Conservation (phyloP, 2,113 vertebrate species). For the Morone saxatilis region DNA sequence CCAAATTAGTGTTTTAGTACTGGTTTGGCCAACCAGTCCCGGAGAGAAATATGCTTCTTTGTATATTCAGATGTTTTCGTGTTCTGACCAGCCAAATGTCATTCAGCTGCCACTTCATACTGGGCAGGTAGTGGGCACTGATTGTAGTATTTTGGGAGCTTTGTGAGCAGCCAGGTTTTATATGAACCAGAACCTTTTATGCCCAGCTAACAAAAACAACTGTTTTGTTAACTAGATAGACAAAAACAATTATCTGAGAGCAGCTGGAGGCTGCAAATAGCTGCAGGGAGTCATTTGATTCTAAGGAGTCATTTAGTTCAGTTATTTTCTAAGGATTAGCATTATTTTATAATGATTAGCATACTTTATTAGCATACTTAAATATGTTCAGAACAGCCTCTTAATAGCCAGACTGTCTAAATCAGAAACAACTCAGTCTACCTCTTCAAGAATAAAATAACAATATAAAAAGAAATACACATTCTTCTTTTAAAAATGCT, state of each 20-base stretch:
- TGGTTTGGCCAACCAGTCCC: not conserved
- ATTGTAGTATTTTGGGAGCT: not conserved
- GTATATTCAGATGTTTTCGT: not conserved
- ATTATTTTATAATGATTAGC: not conserved
- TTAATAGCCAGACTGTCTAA: not conserved
- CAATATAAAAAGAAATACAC: not conserved
- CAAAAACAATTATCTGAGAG: too few relatives aligned
- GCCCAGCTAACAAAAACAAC: too few relatives aligned
- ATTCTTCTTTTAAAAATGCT: too few relatives aligned
- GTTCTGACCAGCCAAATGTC: not conserved
- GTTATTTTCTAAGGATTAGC: not conserved
- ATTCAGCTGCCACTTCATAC: not conserved
- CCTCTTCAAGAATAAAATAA: not conserved
- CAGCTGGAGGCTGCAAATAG: too few relatives aligned
- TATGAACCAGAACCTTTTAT: too few relatives aligned
- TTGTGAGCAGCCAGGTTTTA: too few relatives aligned
- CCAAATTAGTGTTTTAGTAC: not conserved
- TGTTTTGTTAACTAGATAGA: too few relatives aligned
- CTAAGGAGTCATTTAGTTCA: conserved; percentile 8
- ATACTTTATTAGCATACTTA: not conserved
- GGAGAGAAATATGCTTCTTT: not conserved
- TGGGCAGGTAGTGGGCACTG: not conserved
- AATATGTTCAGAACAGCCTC: not conserved
- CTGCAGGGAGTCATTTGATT: not conserved
- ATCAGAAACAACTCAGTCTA: not conserved